Conservation (phyloP, 2,888 invertebrate genomes). For the Dryobotodes eremita region DNA sequence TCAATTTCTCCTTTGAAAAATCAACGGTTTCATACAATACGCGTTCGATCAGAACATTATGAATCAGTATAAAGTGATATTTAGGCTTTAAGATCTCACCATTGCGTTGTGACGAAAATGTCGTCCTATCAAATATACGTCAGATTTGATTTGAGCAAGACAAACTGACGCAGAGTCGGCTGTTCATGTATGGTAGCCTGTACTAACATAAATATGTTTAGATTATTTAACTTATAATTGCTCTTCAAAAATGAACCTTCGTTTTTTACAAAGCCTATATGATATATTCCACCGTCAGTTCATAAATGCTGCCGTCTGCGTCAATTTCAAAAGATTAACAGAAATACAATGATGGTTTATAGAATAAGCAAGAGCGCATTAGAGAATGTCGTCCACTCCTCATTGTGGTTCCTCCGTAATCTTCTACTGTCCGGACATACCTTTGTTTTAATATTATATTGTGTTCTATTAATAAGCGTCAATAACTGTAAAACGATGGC, state of each 20-base stretch:
- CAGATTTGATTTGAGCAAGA: not conserved
- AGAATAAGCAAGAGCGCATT: conserved; percentile 5
- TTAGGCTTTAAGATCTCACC: not conserved
- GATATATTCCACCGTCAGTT: not conserved
- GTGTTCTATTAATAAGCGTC: conserved; percentile 4
- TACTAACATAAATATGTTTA: conserved; percentile 5
- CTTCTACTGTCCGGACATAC: not conserved
- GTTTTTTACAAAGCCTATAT: not conserved
- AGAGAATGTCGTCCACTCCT: not conserved
- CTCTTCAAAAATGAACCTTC: not conserved
- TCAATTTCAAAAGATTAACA: not conserved
- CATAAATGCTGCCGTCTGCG: not conserved
- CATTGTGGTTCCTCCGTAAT: not conserved
- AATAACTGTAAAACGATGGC: not conserved
- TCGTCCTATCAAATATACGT: not conserved
- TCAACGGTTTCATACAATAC: not conserved
- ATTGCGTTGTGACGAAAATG: not conserved
- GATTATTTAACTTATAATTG: not conserved
- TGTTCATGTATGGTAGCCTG: conserved; percentile 24
- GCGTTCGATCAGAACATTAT: not conserved
- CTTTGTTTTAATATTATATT: conserved; percentile 12
- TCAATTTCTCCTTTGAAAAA: not conserved
- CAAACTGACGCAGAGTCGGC: not conserved
- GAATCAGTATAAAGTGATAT: not conserved
- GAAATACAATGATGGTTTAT: not conserved